These are phyloP conservation scores for Apomyelois bistriatella DNA, from an alignment of 2,888 invertebrate genomes.

Conservation along the genomic window DNA sequence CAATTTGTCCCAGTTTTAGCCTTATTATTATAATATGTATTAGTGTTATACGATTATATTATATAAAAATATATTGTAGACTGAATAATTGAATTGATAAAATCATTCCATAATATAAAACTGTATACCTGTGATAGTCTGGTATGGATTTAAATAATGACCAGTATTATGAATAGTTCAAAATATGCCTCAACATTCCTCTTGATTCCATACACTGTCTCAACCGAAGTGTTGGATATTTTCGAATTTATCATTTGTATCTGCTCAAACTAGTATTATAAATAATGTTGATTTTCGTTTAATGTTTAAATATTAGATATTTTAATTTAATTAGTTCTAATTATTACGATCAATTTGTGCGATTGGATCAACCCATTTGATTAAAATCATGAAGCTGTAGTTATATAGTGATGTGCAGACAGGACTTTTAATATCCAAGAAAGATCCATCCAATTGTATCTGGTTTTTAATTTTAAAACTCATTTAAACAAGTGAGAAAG, in stretches of 20 bases:
- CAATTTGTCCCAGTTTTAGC: conserved; percentile 20
- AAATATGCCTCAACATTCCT: conserved; percentile 21
- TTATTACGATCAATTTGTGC: conserved; percentile 1
- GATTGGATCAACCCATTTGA: background rate
- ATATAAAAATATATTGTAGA: conserved; percentile 16
- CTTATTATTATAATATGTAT: conserved; percentile 15
- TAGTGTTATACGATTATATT: background rate
- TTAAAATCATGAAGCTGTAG: background rate
- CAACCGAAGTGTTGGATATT: background rate
- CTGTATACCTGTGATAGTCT: conserved; percentile 24
- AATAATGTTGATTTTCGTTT: conserved; percentile 15
- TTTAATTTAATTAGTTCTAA: conserved; percentile 21
- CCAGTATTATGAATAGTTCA: conserved; percentile 20
- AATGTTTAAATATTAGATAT: conserved; percentile 16
- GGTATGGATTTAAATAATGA: conserved; percentile 8
- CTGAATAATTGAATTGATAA: conserved; percentile 19
- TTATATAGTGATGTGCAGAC: background rate
- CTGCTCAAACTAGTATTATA: conserved; percentile 23
- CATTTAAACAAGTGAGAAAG: no score
- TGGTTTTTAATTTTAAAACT: background rate
- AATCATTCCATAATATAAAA: conserved; percentile 23
- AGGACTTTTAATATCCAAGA: background rate
- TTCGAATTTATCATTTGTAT: conserved; percentile 17
- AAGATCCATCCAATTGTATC: no score
- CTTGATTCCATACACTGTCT: conserved; percentile 18